Conservation (phyloP, 2,797 vertebrate species). For the Lerista edwardsae region DNA sequence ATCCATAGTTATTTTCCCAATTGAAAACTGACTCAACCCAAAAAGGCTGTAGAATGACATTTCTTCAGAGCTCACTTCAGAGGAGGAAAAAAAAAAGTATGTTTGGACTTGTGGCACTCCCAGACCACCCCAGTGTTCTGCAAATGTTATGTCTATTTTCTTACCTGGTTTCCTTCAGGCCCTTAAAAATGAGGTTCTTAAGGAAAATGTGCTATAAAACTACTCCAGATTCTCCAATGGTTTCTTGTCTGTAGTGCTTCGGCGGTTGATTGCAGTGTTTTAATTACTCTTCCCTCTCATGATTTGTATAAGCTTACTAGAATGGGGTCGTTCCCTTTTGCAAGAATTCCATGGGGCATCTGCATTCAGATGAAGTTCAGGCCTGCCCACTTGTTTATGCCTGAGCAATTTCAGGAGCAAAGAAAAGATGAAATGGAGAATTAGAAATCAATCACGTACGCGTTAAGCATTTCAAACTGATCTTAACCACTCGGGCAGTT, state of each 20-base stretch:
- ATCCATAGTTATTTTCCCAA: background rate
- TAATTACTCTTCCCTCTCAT: background rate
- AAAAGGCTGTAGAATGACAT: background rate
- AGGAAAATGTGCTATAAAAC: background rate
- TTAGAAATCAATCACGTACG: slow-evolving; percentile 38
- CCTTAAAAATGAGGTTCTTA: background rate
- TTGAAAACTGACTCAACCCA: background rate
- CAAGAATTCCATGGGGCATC: slow-evolving; percentile 17
- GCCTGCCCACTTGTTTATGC: background rate
- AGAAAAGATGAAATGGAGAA: background rate
- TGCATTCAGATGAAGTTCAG: slow-evolving; percentile 18
- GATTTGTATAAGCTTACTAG: background rate
- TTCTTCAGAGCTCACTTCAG: background rate
- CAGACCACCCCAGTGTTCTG: background rate
- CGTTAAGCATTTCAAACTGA: slow-evolving; percentile 18
- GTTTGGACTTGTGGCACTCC: background rate
- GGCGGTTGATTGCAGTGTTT: background rate
- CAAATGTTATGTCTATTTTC: background rate
- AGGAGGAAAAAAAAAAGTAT: background rate
- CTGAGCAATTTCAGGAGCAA: slow-evolving; percentile 30
- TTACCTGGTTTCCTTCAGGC: background rate
- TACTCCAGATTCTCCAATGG: background rate
- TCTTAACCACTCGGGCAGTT: slow-evolving; percentile 6
- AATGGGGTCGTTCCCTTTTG: slow-evolving; percentile 22
- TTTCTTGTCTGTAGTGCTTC: background rate